Base-by-base conservation (phyloP, 2,888 invertebrate species). In the Willowsia nigromaculata region DNA sequence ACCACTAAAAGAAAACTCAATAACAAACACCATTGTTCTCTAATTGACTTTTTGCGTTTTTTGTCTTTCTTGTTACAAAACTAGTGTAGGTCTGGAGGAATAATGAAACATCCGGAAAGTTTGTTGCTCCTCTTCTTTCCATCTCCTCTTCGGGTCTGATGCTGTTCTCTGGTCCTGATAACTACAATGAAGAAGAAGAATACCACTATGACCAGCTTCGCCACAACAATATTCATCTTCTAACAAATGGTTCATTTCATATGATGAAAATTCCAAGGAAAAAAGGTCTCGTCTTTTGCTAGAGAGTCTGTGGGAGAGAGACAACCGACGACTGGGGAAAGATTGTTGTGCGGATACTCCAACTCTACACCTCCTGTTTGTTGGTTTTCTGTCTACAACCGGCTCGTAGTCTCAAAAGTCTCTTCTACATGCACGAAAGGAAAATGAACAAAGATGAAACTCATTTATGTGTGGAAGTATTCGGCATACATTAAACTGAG, bases 211-310 rank as follows among this genome's bases (percentile, higher is more conserved):
- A 71, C 53, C 53, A 81, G 7, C 40, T 25, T 33, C 33, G 27
- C 76, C 18, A 25, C 80, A 56, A 68, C 78, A 65, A n/a, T 71
- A 76, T 89, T 84, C 84, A 89, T 89, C 84, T 84, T 89, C 89
- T n/a, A n/a, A n/a, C 89, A 84, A 89, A 89, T 80, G 89, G 89
- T 85, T 89, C 89, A 80, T 89, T 89, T 89, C 89, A 80, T 53
- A 76, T 84, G 37, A 56, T 7, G 47, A 50, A 88, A 76, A 88
- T 88, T 89, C 84, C 84, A 80, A 89, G 78, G 71, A 78, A 76
- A 88, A 82, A 82, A 62, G 74, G 81, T 87, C 87, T 53, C 74
- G 81, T 43, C 18, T 65, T 65, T 15, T 18, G 71, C 22, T 30
- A 22, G 6, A n/a, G n/a, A n/a, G n/a, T n/a, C n/a, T n/a, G n/a